Base-by-base conservation (phyloP, 2,797 vertebrate genomes). In the Gobionotothen gibberifrons region DNA sequence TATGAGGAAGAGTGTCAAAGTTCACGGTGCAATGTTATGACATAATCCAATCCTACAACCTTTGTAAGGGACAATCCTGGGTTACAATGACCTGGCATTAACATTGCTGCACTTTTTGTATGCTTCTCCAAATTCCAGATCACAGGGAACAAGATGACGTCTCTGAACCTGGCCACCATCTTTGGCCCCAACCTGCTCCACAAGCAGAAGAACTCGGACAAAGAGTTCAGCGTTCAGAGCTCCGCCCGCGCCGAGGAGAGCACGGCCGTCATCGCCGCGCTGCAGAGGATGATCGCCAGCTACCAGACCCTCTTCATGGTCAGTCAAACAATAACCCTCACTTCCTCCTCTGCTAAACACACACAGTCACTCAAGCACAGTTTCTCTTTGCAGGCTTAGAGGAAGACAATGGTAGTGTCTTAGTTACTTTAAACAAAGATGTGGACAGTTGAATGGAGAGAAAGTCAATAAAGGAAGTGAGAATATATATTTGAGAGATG, bases 141-240 rank as follows among this genome's bases (percentile, higher is more conserved):
- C 78, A 97, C 96, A 52, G 97, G 97, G 69, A 99, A 99, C 91
- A 98, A 98, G 94, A 99, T 99, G 97, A 99, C 97, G 2, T 95
- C 97, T 1, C 92, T 97, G 71, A 99, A 99, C 90, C 92, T 98
- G 79, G 97, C 97, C 86, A 99, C 97, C 79, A 98, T 99, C 91
- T 98, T 99, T 56, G 97, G 97, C 11, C 97, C 97, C 42, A 99
- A 98, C 85, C 92, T 99, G 52, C 95, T 99, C 65, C 97, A 98
- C 93, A 98, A 98, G 88, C 97, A 97, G 92, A 98, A 98, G 90
- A 96, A 87, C 79, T 96, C 97, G 0, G 97, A 98, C 93, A 98
- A 97, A 85, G 97, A 98, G 90, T 98, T 98, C 95, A 96, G 96
- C 0, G 97, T 98, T 60, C 97, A 98, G 94, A 98, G 97, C 83